phyloP scores from a whole-genome alignment of 1,140 invertebrate species.

The Atta colombica region DNA sequence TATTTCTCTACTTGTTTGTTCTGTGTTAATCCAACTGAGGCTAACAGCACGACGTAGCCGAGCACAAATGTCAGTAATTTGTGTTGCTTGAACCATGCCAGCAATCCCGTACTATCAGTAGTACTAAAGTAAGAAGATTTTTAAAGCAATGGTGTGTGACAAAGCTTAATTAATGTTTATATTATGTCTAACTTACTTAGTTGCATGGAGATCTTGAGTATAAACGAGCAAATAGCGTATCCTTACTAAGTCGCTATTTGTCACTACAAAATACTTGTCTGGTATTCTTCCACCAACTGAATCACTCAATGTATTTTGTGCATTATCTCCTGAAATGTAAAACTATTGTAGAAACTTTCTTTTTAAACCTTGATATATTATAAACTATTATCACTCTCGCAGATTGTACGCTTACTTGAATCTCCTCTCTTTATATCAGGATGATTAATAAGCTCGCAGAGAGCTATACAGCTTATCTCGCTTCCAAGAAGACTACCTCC shows the following conservation, averaged over 20 bases:
- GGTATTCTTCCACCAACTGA: constrained; percentile 88
- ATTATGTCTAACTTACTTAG: constrained; percentile 73
- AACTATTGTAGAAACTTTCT: constrained; percentile 27
- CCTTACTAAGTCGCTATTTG: constrained; percentile 92
- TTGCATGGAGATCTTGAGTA: constrained; percentile 85
- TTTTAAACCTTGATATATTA: not conserved
- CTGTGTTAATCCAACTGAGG: constrained; percentile 84
- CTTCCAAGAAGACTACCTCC: constrained; percentile 91
- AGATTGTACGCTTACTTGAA: constrained; percentile 73
- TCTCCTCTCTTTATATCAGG: constrained; percentile 86
- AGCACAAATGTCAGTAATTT: constrained; percentile 85
- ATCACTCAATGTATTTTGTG: constrained; percentile 82
- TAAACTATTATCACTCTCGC: not conserved
- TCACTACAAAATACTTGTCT: constrained; percentile 91
- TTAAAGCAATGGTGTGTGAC: not conserved
- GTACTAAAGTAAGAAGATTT: constrained; percentile 75
- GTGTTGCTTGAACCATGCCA: constrained; percentile 84
- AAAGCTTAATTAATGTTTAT: not conserved
- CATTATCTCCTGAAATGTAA: constrained; percentile 79
- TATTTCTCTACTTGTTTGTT: constrained; percentile 85
- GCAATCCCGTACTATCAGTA: constrained; percentile 75
- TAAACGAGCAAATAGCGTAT: constrained; percentile 93
- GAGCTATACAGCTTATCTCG: constrained; percentile 91
- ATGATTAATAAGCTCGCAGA: constrained; percentile 93
- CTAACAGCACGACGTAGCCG: constrained; percentile 84